Conservation (phyloP, 2,797 vertebrate genomes). For the Danio kyathit region DNA sequence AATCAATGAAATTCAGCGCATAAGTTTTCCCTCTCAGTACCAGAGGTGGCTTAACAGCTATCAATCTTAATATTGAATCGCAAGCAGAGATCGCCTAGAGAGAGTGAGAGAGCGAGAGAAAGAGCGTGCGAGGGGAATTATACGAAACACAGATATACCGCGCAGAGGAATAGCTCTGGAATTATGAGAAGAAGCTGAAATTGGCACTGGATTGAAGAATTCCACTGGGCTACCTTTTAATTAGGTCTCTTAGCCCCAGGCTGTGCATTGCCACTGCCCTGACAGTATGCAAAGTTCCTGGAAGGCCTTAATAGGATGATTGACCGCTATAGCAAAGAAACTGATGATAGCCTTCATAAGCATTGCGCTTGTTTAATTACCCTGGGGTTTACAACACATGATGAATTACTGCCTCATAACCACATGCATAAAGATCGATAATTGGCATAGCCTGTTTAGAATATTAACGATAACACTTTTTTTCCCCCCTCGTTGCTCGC, state of each 20-base stretch:
- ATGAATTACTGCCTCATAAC: slow-evolving; percentile 73
- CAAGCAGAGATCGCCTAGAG: slow-evolving; percentile 67
- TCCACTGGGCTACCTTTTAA: slow-evolving; percentile 82
- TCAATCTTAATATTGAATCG: slow-evolving; percentile 69
- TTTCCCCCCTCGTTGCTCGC: slow-evolving; percentile 40
- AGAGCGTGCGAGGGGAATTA: slow-evolving; percentile 64
- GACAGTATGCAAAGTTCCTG: slow-evolving; percentile 72
- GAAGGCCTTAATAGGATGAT: slow-evolving; percentile 77
- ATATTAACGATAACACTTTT: slow-evolving; percentile 65
- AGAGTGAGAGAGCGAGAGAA: slow-evolving; percentile 14
- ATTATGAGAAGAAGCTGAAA: slow-evolving; percentile 65
- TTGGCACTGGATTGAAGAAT: slow-evolving; percentile 72
- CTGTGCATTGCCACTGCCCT: slow-evolving; percentile 73
- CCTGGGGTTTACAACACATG: slow-evolving; percentile 76
- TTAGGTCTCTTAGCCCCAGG: slow-evolving; percentile 80
- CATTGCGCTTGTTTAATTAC: slow-evolving; percentile 78
- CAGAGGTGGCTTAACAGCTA: slow-evolving; percentile 63
- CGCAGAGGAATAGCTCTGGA: slow-evolving; percentile 74
- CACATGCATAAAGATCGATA: slow-evolving; percentile 77
- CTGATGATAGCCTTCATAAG: slow-evolving; percentile 78
- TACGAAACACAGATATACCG: slow-evolving; percentile 68
- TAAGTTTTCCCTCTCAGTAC: slow-evolving; percentile 59
- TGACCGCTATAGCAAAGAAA: slow-evolving; percentile 75
- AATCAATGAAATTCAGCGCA: slow-evolving; percentile 56
- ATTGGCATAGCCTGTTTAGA: slow-evolving; percentile 72